Percentiles rank a stretch among this genome's conserved stretches.
Evolutionary conservation across 2,888 invertebrate genomes (phyloP).

Genomic region (Diachrysia chrysitis): DNA sequence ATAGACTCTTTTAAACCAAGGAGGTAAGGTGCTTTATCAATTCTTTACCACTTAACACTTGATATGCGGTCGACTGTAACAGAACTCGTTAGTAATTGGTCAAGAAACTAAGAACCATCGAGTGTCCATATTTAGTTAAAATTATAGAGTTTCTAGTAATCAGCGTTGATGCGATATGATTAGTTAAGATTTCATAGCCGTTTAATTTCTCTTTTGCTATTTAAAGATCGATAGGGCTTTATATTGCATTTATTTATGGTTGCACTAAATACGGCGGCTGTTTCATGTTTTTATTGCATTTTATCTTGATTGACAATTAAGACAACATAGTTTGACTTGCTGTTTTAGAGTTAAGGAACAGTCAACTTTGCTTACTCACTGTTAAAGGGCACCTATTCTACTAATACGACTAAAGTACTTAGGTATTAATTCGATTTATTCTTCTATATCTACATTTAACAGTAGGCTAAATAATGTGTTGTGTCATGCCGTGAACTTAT

Average conservation of each 20-base stretch:
- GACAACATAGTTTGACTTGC: not conserved
- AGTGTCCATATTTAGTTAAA: conserved; percentile 43
- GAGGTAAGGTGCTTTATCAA: conserved; percentile 10
- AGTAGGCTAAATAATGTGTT: too few relatives aligned
- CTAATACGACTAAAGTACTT: too few relatives aligned
- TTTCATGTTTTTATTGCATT: conserved; percentile 2
- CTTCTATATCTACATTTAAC: too few relatives aligned
- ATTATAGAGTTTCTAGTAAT: conserved; percentile 51
- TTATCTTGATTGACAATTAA: conserved; percentile 4
- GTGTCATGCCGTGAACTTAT: too few relatives aligned
- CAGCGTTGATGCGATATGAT: conserved; percentile 45
- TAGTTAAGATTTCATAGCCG: conserved; percentile 23
- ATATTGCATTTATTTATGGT: not conserved
- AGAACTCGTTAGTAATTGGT: conserved; percentile 35
- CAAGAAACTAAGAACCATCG: conserved; percentile 29
- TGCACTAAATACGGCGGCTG: not conserved
- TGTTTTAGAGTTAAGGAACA: not conserved
- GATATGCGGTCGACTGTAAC: conserved; percentile 10
- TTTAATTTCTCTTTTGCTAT: conserved; percentile 50
- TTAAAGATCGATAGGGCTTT: conserved; percentile 13
- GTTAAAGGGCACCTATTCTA: not conserved
- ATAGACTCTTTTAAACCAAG: not conserved
- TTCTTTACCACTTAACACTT: conserved; percentile 2
- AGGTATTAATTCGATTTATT: too few relatives aligned
- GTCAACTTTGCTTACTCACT: not conserved